These are phyloP conservation scores for Tricholaema leucomelas DNA, from an alignment of 2,113 vertebrate genomes.

Conservation along the genomic window DNA sequence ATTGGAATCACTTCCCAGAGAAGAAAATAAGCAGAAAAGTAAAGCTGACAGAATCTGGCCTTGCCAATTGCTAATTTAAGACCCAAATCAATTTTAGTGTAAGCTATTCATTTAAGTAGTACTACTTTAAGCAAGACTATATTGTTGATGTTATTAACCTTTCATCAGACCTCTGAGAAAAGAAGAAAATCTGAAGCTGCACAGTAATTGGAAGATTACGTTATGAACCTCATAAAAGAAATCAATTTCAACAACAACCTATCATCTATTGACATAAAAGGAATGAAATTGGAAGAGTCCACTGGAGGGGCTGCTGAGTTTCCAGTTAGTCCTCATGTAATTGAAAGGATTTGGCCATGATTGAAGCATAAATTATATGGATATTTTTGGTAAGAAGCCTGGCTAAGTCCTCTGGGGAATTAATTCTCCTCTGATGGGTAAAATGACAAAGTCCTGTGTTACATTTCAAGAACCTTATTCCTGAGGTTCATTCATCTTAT, in stretches of 20 bases:
- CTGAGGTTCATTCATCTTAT: neutral
- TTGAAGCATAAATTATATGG: conserved; percentile 42
- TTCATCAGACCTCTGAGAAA: neutral
- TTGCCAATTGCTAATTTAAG: neutral
- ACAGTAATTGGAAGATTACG: conserved; percentile 22
- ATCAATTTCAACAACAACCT: conserved; percentile 62
- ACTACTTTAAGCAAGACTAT: neutral
- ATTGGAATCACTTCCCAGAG: neutral
- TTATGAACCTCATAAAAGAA: conserved; percentile 41
- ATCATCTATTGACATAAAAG: conserved; percentile 30
- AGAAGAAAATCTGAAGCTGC: conserved; percentile 20
- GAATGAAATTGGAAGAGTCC: conserved; percentile 11
- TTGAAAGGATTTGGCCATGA: conserved; percentile 37
- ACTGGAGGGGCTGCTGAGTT: neutral
- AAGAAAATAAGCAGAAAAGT: neutral
- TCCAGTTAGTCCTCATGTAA: conserved; percentile 37
- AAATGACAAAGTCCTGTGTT: neutral
- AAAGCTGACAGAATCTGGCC: neutral
- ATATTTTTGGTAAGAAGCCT: conserved; percentile 48
- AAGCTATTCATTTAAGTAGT: neutral
- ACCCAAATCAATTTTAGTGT: neutral
- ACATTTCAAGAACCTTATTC: conserved; percentile 12
- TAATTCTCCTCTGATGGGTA: conserved; percentile 27
- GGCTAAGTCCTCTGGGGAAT: conserved; percentile 4
- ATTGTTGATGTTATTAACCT: conserved; percentile 28